A percentile compares a stretch with the other conserved stretches of the same genome.
These are phyloP conservation scores for Anthophora plumipes DNA, from an alignment of 2,888 invertebrate genomes.

Conservation along the genomic window DNA sequence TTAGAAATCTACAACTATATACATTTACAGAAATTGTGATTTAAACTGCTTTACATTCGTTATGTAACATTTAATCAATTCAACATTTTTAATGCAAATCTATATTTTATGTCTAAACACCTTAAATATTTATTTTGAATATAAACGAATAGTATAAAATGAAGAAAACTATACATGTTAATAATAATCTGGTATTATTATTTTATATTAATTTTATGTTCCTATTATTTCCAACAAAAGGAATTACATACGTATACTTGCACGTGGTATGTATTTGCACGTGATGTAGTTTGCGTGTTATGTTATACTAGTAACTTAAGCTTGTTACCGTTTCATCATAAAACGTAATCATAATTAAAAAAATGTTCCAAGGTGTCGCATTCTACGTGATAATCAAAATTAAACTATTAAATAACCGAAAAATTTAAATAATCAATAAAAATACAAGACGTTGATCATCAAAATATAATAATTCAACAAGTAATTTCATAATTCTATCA, in stretches of 20 bases:
- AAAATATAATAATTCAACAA: background rate
- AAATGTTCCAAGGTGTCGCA: constrained; percentile 8
- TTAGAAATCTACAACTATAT: too few relatives aligned
- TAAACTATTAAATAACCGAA: background rate
- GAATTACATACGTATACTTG: background rate
- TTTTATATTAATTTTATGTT: background rate
- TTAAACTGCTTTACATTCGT: too few relatives aligned
- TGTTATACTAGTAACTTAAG: background rate
- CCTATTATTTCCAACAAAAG: too few relatives aligned
- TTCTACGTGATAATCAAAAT: constrained; percentile 1
- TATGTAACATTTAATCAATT: too few relatives aligned
- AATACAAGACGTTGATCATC: background rate
- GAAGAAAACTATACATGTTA: too few relatives aligned
- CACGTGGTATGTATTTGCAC: background rate
- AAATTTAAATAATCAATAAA: background rate
- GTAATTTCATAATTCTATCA: too few relatives aligned
- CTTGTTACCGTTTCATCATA: constrained; percentile 9
- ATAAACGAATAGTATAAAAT: too few relatives aligned
- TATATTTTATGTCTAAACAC: too few relatives aligned
- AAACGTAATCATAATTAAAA: constrained; percentile 8
- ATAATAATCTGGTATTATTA: too few relatives aligned
- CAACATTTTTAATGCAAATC: too few relatives aligned
- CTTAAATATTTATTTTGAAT: too few relatives aligned
- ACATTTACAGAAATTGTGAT: too few relatives aligned
- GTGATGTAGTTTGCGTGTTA: background rate